These are phyloP conservation scores for Thysanoteuthis rhombus DNA, from an alignment of 2,888 invertebrate genomes.

Conservation along the genomic window DNA sequence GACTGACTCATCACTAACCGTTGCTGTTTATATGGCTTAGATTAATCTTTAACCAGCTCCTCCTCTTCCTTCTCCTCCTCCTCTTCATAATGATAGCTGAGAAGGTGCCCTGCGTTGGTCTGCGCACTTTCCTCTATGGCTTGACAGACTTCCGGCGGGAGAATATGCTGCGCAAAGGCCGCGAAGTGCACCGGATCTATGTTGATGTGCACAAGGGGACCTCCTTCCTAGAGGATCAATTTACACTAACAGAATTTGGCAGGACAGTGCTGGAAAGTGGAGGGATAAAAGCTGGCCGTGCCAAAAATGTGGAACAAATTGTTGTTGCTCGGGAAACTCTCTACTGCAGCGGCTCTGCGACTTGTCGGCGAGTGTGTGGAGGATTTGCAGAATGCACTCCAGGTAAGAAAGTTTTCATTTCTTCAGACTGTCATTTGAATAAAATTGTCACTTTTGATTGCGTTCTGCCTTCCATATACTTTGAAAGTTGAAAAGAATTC, in stretches of 20 bases:
- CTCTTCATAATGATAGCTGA: constrained; percentile 46
- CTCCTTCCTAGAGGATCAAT: constrained; percentile 58
- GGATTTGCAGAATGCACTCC: constrained; percentile 56
- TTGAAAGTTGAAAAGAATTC: background rate
- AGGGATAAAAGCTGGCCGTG: constrained; percentile 56
- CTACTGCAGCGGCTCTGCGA: constrained; percentile 58
- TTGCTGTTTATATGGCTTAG: constrained; percentile 27
- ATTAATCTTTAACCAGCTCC: constrained; percentile 24
- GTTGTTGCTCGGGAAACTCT: constrained; percentile 60
- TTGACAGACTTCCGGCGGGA: constrained; percentile 55
- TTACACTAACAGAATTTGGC: constrained; percentile 59
- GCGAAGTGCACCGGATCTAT: constrained; percentile 60
- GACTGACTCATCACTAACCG: constrained; percentile 22
- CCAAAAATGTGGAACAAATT: constrained; percentile 59
- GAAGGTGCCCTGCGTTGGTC: constrained; percentile 55
- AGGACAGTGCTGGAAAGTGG: constrained; percentile 58
- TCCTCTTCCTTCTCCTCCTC: background rate
- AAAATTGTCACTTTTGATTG: background rate
- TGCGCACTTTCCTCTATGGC: constrained; percentile 54
- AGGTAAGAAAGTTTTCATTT: constrained; percentile 42
- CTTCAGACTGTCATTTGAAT: constrained; percentile 1
- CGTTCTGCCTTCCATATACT: background rate
- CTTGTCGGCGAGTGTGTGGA: constrained; percentile 58
- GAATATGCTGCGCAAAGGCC: constrained; percentile 58
- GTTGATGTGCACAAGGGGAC: constrained; percentile 58